phyloP scores from a whole-genome alignment of 2,797 vertebrate genomes.

The Xenopus petersii region DNA sequence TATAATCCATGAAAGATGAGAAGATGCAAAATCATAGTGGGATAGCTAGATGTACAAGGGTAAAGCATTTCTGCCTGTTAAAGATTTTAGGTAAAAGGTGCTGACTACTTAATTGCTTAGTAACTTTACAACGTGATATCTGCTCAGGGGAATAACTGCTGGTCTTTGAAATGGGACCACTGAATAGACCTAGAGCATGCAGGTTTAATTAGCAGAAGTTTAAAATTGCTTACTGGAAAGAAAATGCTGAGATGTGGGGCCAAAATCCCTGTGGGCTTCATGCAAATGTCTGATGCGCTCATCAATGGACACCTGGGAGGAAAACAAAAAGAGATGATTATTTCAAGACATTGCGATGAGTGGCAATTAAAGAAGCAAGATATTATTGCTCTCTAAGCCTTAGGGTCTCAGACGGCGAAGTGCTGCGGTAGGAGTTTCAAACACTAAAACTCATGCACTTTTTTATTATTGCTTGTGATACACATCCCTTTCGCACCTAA shows the following conservation, averaged over 20 bases:
- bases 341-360: conserved; percentile 36
- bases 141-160: conserved; percentile 7
- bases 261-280: conserved; percentile 87
- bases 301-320: conserved; percentile 79
- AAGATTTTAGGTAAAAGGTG: conserved; percentile 16
- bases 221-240: conserved; percentile 78
- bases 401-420: conserved; percentile 33
- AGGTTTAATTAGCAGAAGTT: conserved; percentile 49
- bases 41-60: too few species aligned
- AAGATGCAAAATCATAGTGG: too few species aligned
- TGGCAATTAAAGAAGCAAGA: conserved; percentile 44
- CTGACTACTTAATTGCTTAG: neutral
- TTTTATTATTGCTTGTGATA: conserved; percentile 33
- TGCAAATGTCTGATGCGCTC: conserved; percentile 89
- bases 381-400: conserved; percentile 40
- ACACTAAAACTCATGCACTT: conserved; percentile 23
- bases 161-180: conserved; percentile 9
- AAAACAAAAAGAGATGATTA: conserved; percentile 47
- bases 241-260: conserved; percentile 78
- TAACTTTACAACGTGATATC: conserved; percentile 1
- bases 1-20: too few species aligned
- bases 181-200: conserved; percentile 21
- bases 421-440: conserved; percentile 42
- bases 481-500: conserved; percentile 36
- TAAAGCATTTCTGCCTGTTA: neutral